A percentile compares a stretch with the other conserved stretches of the same genome.
Evolutionary conservation across 2,113 vertebrate genomes (phyloP).

Genomic region (Lates calcarifer): DNA sequence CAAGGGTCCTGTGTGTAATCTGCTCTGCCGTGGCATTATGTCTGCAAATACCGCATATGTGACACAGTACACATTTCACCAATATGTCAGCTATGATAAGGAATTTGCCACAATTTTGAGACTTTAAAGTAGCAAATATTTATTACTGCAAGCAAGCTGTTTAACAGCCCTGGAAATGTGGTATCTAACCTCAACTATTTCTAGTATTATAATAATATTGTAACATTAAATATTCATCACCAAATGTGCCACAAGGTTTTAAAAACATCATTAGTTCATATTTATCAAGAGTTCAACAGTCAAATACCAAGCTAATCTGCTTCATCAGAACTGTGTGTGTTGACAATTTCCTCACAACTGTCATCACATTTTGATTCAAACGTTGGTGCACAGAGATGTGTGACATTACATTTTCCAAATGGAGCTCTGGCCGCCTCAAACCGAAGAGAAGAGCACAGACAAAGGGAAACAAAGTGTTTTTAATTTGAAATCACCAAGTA

Average conservation of each 20-base stretch:
- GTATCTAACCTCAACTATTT: neutral
- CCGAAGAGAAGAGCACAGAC: neutral
- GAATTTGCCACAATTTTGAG: slow-evolving; percentile 36
- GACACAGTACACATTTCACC: slow-evolving; percentile 24
- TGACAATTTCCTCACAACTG: neutral
- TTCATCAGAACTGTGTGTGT: neutral
- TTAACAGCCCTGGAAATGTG: neutral
- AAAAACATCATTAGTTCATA: neutral
- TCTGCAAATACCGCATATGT: slow-evolving; percentile 24
- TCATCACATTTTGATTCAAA: neutral
- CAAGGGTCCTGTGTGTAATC: slow-evolving; percentile 45
- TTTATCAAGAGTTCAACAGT: neutral
- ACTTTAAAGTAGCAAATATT: slow-evolving; percentile 26
- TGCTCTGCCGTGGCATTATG: slow-evolving; percentile 45
- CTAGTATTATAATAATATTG: too few species aligned
- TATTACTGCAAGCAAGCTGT: slow-evolving; percentile 4
- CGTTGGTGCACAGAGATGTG: neutral
- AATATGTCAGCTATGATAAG: slow-evolving; percentile 12
- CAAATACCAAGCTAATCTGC: neutral
- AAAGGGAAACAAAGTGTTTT: neutral
- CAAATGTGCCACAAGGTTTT: neutral
- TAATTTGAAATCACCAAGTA: neutral
- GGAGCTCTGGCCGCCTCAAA: neutral
- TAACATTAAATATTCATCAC: slow-evolving; percentile 3
- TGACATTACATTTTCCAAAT: neutral